A percentile compares a stretch with the other conserved stretches of the same genome.
phyloP scores from a whole-genome alignment of 2,113 vertebrate species.

The Neoarius graeffei region DNA sequence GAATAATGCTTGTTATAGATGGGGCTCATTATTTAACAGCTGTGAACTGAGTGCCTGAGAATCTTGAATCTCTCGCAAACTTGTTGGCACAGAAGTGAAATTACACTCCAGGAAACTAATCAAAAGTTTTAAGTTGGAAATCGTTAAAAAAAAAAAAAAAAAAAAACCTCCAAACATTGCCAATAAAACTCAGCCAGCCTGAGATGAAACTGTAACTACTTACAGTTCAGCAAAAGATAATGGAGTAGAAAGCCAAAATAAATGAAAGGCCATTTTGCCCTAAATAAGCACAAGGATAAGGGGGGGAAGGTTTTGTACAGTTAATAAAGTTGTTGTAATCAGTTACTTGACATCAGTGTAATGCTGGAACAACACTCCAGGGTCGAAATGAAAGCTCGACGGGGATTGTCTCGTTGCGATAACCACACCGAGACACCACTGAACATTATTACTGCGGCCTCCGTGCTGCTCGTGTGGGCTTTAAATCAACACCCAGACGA shows the following conservation, averaged over 20 bases:
- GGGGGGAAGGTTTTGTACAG: background rate
- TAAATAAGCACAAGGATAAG: background rate
- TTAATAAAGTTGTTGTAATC: background rate
- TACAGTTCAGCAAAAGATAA: slow-evolving; percentile 1
- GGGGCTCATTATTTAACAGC: background rate
- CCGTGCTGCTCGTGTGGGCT: background rate
- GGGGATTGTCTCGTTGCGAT: background rate
- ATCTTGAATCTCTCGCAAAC: background rate
- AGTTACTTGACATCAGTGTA: background rate
- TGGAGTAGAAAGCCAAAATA: background rate
- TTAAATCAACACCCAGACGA: background rate
- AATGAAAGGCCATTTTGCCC: background rate
- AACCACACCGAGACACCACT: background rate
- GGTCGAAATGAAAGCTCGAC: background rate
- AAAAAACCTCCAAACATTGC: background rate
- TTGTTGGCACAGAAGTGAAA: background rate
- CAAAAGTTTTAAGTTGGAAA: background rate
- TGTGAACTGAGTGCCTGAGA: background rate
- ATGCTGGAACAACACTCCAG: background rate
- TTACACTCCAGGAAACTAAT: background rate
- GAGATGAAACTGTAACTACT: background rate
- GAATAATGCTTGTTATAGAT: background rate
- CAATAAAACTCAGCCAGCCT: background rate
- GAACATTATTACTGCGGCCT: background rate
- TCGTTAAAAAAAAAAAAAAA: background rate